phyloP scores from a whole-genome alignment of 2,797 vertebrate species.

The Chanos chanos region DNA sequence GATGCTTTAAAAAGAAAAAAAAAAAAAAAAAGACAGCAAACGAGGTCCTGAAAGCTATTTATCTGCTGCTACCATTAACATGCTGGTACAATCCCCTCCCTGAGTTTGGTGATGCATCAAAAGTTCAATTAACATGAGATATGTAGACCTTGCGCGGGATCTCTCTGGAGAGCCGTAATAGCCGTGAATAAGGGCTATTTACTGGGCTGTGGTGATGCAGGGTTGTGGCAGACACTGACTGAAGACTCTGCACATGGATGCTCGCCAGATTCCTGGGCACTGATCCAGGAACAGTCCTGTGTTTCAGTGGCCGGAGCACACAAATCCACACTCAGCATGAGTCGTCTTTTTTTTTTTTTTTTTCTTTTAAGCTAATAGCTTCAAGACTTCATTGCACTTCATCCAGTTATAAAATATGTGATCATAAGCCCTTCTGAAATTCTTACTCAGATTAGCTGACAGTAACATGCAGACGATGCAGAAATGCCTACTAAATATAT shows the following conservation, averaged over 20 bases:
- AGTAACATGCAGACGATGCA: too few relatives aligned
- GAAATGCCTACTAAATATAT: too few relatives aligned
- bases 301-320: neutral
- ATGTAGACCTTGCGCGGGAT: constrained; percentile 28
- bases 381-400: too few relatives aligned
- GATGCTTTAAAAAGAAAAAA: constrained; percentile 28
- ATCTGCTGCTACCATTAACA: constrained; percentile 40
- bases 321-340: too few relatives aligned
- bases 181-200: constrained; percentile 28
- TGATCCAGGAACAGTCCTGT: neutral
- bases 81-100: constrained; percentile 19
- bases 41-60: constrained; percentile 26
- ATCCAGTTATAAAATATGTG: too few relatives aligned
- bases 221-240: constrained; percentile 7
- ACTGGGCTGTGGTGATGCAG: neutral
- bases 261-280: constrained; percentile 33
- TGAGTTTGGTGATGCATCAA: constrained; percentile 38
- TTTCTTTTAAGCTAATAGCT: too few relatives aligned
- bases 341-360: too few relatives aligned
- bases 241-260: constrained; percentile 38
- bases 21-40: neutral
- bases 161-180: constrained; percentile 25
- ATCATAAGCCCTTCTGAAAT: too few relatives aligned
- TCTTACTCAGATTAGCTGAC: too few relatives aligned
- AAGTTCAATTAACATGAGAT: constrained; percentile 38